Percentiles rank a stretch among this genome's conserved stretches.
These are phyloP conservation scores for Sesamia nonagrioides DNA, from an alignment of 1,140 invertebrate genomes.

Conservation along the genomic window DNA sequence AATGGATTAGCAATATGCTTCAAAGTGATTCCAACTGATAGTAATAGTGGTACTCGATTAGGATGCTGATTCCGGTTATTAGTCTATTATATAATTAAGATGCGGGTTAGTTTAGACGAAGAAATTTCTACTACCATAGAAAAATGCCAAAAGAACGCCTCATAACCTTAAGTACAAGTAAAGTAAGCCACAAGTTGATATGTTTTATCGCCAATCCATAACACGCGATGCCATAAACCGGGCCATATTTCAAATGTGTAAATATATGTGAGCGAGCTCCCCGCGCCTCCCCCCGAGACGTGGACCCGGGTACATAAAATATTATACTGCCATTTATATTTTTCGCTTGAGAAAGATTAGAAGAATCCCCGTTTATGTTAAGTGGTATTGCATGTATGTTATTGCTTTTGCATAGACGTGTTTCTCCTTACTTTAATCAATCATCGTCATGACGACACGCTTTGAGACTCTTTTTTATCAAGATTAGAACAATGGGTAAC, in stretches of 20 bases:
- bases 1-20: too few species aligned
- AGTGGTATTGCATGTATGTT: conserved; percentile 52
- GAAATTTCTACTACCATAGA: not conserved
- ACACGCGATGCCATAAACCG: conserved; percentile 78
- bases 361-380: conserved; percentile 57
- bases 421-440: not conserved
- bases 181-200: conserved; percentile 62
- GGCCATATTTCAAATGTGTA: conserved; percentile 82
- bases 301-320: conserved; percentile 71
- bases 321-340: conserved; percentile 77
- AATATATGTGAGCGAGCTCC: conserved; percentile 73
- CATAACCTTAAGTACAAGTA: conserved; percentile 32
- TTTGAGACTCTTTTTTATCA: too few species aligned
- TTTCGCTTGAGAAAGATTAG: conserved; percentile 71
- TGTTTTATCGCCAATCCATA: conserved; percentile 83
- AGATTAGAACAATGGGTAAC: too few species aligned
- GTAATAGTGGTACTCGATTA: too few species aligned
- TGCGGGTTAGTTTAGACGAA: too few species aligned
- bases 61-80: too few species aligned
- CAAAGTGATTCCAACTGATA: too few species aligned
- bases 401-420: not conserved
- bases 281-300: conserved; percentile 56
- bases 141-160: not conserved
- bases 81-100: too few species aligned
- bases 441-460: not conserved